Evolutionary conservation across 2,113 vertebrate genomes (phyloP).

Genomic region (Agelaius phoeniceus): DNA sequence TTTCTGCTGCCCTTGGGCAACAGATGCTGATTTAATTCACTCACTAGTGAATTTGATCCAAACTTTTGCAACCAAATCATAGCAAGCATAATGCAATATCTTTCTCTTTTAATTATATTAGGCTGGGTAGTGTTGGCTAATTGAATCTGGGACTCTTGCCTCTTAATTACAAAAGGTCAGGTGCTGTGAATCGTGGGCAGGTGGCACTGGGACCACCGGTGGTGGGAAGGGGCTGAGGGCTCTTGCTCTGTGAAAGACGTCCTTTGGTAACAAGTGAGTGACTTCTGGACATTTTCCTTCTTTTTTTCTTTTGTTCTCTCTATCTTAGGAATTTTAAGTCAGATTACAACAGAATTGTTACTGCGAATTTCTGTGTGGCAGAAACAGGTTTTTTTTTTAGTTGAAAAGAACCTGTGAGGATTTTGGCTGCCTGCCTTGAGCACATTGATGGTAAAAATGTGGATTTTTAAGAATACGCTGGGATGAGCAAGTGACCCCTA

Average conservation of each 20-base stretch:
- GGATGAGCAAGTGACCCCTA: neutral
- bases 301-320: neutral
- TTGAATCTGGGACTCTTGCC: slow-evolving; percentile 36
- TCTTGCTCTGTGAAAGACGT: neutral
- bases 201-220: rapidly evolving
- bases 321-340: neutral
- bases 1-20: neutral
- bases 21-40: neutral
- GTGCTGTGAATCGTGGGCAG: rapidly evolving
- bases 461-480: neutral
- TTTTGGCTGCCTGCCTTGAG: neutral
- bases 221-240: neutral
- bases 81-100: slow-evolving; percentile 15
- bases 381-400: neutral
- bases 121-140: slow-evolving; percentile 5
- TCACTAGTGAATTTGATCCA: slow-evolving; percentile 5
- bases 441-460: neutral
- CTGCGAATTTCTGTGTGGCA: neutral
- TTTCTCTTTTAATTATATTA: slow-evolving; percentile 18
- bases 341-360: neutral
- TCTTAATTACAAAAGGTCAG: slow-evolving; percentile 15
- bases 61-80: slow-evolving; percentile 39
- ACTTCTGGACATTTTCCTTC: neutral
- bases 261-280: rapidly evolving
- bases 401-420: neutral